phyloP scores from a whole-genome alignment of 2,797 vertebrate genomes.

The Periparus ater region DNA sequence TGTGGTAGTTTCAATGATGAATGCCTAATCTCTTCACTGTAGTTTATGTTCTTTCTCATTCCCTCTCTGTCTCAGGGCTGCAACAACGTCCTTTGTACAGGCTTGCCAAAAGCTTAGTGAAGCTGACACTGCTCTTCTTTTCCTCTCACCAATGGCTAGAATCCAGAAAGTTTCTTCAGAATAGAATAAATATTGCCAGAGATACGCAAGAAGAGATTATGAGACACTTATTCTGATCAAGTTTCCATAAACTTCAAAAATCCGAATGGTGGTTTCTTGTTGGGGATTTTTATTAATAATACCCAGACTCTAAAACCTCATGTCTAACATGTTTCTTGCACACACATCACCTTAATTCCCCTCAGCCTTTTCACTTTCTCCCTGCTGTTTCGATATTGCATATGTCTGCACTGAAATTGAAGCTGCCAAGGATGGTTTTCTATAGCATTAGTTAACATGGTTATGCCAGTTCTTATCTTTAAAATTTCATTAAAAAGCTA shows the following conservation, averaged over 20 bases:
- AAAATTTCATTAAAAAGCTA: constrained; percentile 59
- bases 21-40: not conserved
- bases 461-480: constrained; percentile 26
- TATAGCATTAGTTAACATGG: constrained; percentile 3
- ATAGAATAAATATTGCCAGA: not conserved
- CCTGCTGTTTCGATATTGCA: not conserved
- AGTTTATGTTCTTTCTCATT: not conserved
- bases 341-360: not conserved
- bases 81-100: not conserved
- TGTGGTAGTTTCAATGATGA: not conserved
- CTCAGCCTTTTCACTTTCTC: not conserved
- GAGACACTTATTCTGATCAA: not conserved
- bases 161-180: not conserved
- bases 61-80: not conserved
- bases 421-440: constrained; percentile 32
- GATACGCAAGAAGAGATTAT: not conserved
- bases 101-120: not conserved
- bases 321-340: not conserved
- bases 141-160: not conserved
- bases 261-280: not conserved
- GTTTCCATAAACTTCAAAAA: not conserved
- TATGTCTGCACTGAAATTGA: constrained; percentile 40
- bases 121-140: not conserved
- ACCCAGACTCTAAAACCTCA: not conserved
- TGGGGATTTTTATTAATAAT: not conserved